Conservation (phyloP, 1,140 invertebrate species). For the Heliconius melpomene region DNA sequence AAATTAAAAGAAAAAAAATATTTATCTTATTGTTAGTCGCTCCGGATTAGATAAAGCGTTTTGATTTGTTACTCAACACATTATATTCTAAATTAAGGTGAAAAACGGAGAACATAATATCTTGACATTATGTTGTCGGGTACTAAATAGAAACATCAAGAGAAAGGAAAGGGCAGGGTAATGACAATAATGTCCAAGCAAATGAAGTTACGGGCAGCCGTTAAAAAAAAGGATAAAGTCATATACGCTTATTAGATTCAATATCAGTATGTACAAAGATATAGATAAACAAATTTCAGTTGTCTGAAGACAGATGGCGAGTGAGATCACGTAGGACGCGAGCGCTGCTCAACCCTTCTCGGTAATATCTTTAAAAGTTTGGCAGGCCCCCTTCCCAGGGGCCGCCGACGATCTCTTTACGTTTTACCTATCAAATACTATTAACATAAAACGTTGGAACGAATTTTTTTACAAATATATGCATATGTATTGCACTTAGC, state of each 20-base stretch:
- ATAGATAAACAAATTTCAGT: conserved; percentile 68
- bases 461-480: conserved; percentile 30
- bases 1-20: too few species aligned
- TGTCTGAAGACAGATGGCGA: conserved; percentile 73
- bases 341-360: conserved; percentile 69
- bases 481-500: neutral
- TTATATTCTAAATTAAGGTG: too few species aligned
- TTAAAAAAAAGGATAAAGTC: too few species aligned
- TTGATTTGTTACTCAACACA: too few species aligned
- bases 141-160: too few species aligned
- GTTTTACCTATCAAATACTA: conserved; percentile 74
- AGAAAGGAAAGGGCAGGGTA: too few species aligned
- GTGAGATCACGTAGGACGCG: conserved; percentile 71
- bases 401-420: conserved; percentile 60
- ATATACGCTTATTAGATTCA: conserved; percentile 6
- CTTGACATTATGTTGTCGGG: too few species aligned
- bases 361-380: conserved; percentile 80
- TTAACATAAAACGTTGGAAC: conserved; percentile 46
- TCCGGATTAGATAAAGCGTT: too few species aligned
- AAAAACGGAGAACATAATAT: too few species aligned
- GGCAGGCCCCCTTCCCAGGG: conserved; percentile 53
- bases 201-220: neutral
- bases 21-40: too few species aligned
- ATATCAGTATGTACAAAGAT: conserved; percentile 21
- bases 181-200: too few species aligned